Conservation (phyloP, 2,797 vertebrate species). For the Lerista edwardsae region DNA sequence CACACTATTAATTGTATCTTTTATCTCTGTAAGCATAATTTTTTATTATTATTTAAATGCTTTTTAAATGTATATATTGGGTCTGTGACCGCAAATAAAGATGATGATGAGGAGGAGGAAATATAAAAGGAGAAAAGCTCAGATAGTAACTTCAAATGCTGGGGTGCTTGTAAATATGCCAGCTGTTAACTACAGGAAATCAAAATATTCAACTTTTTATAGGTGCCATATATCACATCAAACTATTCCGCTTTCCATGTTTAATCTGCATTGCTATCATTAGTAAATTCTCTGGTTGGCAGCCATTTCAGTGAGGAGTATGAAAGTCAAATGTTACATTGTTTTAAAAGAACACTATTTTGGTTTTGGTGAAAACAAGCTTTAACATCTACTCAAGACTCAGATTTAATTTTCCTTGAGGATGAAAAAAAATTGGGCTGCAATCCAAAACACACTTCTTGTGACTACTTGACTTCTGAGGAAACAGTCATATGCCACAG, state of each 20-base stretch:
- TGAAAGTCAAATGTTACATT: constrained; percentile 38
- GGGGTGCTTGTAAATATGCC: not conserved
- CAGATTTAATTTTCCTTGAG: constrained; percentile 14
- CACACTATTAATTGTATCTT: no score
- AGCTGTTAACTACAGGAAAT: constrained; percentile 17
- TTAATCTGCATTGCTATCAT: constrained; percentile 37
- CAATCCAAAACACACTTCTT: no score
- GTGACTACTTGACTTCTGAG: no score
- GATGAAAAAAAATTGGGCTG: not conserved
- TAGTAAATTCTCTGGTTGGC: constrained; percentile 52
- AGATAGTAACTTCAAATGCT: constrained; percentile 19
- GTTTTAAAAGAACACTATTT: constrained; percentile 40
- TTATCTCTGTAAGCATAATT: no score
- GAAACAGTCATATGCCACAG: not conserved
- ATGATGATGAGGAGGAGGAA: no score
- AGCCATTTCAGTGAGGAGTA: constrained; percentile 38
- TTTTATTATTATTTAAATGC: no score
- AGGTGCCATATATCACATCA: constrained; percentile 55
- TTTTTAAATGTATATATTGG: not conserved
- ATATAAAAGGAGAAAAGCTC: not conserved
- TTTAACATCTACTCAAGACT: constrained; percentile 18
- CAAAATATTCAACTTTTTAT: constrained; percentile 58
- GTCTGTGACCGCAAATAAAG: no score
- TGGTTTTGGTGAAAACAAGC: constrained; percentile 40
- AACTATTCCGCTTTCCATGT: constrained; percentile 25